These are phyloP conservation scores for Thunnus maccoyii DNA, from an alignment of 2,113 vertebrate species.

Conservation along the genomic window DNA sequence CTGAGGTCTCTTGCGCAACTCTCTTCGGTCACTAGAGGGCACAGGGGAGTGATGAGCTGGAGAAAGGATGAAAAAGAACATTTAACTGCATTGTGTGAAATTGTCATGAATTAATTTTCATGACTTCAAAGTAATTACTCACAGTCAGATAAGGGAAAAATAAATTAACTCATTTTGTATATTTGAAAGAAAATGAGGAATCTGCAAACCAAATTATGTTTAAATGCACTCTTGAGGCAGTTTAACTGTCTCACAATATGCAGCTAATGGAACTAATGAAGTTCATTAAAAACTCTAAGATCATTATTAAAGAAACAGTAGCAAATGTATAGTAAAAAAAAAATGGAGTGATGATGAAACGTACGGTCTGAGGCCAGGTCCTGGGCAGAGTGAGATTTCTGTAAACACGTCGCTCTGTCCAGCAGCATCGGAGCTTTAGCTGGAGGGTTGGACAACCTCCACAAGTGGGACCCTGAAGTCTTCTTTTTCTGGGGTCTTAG, in stretches of 20 bases:
- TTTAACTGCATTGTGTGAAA: neutral
- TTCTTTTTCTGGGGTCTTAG: conserved; percentile 81
- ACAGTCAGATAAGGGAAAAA: no score
- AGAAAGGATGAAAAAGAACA: conserved; percentile 7
- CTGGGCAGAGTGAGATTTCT: conserved; percentile 90
- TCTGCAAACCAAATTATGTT: neutral
- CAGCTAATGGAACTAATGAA: neutral
- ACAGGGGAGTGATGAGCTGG: conserved; percentile 61
- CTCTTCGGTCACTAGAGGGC: conserved; percentile 51
- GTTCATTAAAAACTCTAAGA: neutral
- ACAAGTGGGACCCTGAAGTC: conserved; percentile 72
- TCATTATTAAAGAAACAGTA: neutral
- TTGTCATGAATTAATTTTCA: neutral
- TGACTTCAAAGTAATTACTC: neutral
- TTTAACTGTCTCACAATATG: neutral
- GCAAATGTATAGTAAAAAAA: neutral
- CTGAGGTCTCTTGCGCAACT: conserved; percentile 40
- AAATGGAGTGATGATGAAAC: conserved; percentile 5
- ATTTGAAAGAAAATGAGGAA: neutral
- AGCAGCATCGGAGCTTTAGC: conserved; percentile 52
- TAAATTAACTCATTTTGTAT: neutral
- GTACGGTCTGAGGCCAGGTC: conserved; percentile 88
- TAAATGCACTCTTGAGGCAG: neutral
- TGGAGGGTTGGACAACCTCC: conserved; percentile 77
- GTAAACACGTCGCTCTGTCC: conserved; percentile 73